A percentile compares a stretch with the other conserved stretches of the same genome.
Conservation (phyloP, 1,140 invertebrate genomes). For the Brachionus paranguensis region DNA sequence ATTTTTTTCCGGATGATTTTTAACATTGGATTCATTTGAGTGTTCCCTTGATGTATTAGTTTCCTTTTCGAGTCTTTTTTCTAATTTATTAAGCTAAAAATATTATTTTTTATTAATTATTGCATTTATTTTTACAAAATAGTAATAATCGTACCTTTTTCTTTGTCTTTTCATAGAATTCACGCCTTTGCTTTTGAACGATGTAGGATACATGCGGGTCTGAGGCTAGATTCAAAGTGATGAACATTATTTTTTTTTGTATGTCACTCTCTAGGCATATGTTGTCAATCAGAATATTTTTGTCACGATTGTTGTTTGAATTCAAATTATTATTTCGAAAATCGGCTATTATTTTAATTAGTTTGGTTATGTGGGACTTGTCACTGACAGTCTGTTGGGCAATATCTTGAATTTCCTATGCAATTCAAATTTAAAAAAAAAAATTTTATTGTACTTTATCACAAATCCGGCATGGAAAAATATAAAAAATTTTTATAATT, state of each 20-base stretch:
- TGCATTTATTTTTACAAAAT: neutral
- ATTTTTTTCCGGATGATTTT: neutral
- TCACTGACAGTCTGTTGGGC: neutral
- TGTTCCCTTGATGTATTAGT: neutral
- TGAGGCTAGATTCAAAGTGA: constrained; percentile 1
- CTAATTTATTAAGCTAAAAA: constrained; percentile 17
- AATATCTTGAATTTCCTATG: neutral
- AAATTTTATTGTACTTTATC: neutral
- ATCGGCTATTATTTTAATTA: neutral
- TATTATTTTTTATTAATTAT: neutral
- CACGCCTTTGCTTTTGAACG: constrained; percentile 26
- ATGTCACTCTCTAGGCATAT: constrained; percentile 16
- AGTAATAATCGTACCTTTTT: neutral
- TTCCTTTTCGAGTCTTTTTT: constrained; percentile 1
- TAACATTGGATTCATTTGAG: neutral
- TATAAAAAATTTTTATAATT: too few relatives aligned
- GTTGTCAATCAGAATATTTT: constrained; percentile 22
- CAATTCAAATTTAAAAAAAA: neutral
- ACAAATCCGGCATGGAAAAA: neutral
- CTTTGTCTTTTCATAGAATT: constrained; percentile 22
- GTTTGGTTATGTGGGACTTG: neutral
- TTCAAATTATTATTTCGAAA: neutral
- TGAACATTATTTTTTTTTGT: constrained; percentile 35
- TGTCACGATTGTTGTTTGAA: neutral
- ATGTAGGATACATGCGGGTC: constrained; percentile 3